Base-by-base conservation (phyloP, 2,113 vertebrate species). In the Chloropsis cyanopogon region DNA sequence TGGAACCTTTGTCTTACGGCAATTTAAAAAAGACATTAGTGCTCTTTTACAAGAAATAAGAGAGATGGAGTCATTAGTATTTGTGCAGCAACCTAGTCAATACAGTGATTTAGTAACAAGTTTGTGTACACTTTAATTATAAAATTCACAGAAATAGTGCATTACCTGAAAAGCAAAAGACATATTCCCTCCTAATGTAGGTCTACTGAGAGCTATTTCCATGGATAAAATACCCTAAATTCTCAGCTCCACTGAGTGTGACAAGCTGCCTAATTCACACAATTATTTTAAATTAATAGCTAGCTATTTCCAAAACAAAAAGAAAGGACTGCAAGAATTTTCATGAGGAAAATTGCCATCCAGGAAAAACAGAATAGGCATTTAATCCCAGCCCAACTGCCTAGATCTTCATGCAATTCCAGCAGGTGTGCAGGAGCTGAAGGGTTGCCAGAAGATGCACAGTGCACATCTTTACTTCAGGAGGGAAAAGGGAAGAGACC, bases 271-370 rank as follows among this genome's bases (percentile, higher is more conserved):
- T 86, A 75, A 93, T 82, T 82, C 24, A 60, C 39, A n/a, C 14
- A 75, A 47, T 86, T 92, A 92, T 80, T 96, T 83, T 44, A 73
- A 93, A 93, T 92, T 77, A 78, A 94, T 90, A 77, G 39, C 21
- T 79, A 35, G 28, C 18, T 82, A 5, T 73, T 89, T 19, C 17
- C 63, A 59, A 95, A 90, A 83, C 33, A 75, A 73, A 6, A 60
- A 46, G 39, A 65, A 80, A 71, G 6, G 16, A 7, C 42, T 82
- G 35, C 4, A 50, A 60, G 57, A 49, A 72, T 93, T 84, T 94
- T 76, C n/a, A 29, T 11, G 10, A 78, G 33, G 12, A 29, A 3
- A 37, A 12, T 18, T 80, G 13, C 35, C 35, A 59, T 22, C 16
- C 25, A 50, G 33, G 11, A 94, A 83, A 86, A 19, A 4, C 16